phyloP scores from a whole-genome alignment of 2,797 vertebrate species.

The Sebastes matsubarae region DNA sequence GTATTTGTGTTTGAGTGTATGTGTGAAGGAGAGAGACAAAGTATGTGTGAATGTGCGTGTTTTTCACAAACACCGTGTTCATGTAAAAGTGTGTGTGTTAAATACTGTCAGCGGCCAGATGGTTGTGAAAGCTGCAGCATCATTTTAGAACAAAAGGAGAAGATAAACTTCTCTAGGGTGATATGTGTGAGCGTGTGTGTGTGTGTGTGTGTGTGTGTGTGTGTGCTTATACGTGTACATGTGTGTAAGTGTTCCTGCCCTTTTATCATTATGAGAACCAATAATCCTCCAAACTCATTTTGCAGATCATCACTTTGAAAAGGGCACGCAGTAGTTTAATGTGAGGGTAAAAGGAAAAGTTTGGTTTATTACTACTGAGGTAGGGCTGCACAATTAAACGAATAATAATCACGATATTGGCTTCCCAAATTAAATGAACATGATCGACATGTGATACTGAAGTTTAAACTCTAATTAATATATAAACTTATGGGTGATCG shows the following conservation, averaged over 20 bases:
- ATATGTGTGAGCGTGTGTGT: background rate
- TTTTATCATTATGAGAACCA: slow-evolving; percentile 31
- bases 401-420: too few relatives aligned
- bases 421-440: too few relatives aligned
- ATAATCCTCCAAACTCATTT: slow-evolving; percentile 33
- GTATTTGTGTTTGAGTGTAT: slow-evolving; percentile 25
- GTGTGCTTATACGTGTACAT: background rate
- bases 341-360: background rate
- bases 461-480: too few relatives aligned
- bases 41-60: background rate
- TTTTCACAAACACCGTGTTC: background rate
- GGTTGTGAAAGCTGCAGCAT: slow-evolving; percentile 51
- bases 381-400: too few relatives aligned
- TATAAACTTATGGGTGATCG: too few relatives aligned
- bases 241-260: slow-evolving; percentile 1
- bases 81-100: slow-evolving; percentile 7
- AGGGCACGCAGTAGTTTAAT: background rate
- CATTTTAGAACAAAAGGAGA: slow-evolving; percentile 35
- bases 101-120: slow-evolving; percentile 53
- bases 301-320: slow-evolving; percentile 27
- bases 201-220: background rate
- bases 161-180: slow-evolving; percentile 8
- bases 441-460: too few relatives aligned
- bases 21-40: slow-evolving; percentile 15
- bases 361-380: background rate